Conservation (phyloP, 1,140 invertebrate genomes). For the Pseudomyrmex gracilis region DNA sequence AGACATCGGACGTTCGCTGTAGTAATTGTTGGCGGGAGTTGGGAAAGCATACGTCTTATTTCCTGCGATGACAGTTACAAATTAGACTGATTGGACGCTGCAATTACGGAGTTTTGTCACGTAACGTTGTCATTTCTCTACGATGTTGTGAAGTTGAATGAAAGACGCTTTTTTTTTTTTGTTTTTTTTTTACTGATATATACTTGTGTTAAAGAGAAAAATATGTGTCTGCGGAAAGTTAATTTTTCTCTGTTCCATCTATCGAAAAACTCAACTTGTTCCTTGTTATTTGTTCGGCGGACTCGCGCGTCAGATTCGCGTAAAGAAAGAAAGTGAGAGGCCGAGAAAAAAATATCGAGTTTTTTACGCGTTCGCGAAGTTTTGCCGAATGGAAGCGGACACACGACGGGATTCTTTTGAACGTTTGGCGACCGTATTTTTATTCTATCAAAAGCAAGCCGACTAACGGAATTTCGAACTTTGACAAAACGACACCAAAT, state of each 20-base stretch:
- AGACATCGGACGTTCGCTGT: background rate
- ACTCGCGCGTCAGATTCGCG: conserved; percentile 10
- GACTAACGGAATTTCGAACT: conserved; percentile 75
- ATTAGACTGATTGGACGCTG: background rate
- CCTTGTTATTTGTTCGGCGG: conserved; percentile 32
- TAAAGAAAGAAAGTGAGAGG: conserved; percentile 4
- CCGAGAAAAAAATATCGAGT: conserved; percentile 13
- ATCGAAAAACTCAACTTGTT: conserved; percentile 27
- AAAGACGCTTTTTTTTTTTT: background rate
- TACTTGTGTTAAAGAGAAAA: background rate
- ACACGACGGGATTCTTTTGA: conserved; percentile 58
- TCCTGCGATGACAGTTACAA: background rate
- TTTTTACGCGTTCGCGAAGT: conserved; percentile 33
- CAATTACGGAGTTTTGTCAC: too few relatives aligned
- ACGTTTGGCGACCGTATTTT: conserved; percentile 76
- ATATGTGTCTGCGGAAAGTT: conserved; percentile 26
- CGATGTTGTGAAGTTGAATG: background rate
- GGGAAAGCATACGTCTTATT: background rate
- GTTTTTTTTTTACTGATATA: too few relatives aligned
- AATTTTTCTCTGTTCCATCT: background rate
- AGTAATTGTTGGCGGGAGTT: background rate
- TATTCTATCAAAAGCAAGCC: conserved; percentile 63
- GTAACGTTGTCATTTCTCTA: too few relatives aligned
- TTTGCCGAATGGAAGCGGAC: conserved; percentile 56
- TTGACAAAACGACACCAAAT: conserved; percentile 75